Percentiles rank a stretch among this genome's conserved stretches.
These are phyloP conservation scores for Emydocephalus ijimae DNA, from an alignment of 2,113 vertebrate genomes.

Conservation along the genomic window DNA sequence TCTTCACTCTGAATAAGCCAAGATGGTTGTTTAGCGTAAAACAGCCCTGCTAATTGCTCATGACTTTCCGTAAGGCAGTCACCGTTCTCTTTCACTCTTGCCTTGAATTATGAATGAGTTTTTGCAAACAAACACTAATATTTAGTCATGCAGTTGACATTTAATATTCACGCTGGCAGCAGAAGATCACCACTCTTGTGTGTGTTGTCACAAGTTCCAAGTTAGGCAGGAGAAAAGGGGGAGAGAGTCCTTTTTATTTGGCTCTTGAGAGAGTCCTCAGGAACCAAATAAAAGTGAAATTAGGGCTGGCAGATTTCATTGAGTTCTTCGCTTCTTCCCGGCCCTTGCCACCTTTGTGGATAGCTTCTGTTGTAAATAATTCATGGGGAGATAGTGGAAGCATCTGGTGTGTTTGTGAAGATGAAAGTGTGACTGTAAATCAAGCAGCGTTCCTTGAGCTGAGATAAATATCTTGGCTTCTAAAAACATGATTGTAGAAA, in stretches of 20 bases:
- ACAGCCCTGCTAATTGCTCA: neutral
- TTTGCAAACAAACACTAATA: neutral
- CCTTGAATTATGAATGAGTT: slow-evolving; percentile 3
- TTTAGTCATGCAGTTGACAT: neutral
- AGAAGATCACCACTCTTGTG: neutral
- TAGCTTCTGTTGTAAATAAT: neutral
- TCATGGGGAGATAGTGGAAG: neutral
- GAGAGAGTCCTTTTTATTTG: neutral
- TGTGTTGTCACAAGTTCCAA: neutral
- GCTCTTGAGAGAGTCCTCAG: neutral
- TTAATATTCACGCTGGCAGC: neutral
- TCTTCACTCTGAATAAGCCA: neutral
- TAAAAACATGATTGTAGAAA: neutral
- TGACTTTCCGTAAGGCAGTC: neutral
- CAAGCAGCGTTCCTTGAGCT: neutral
- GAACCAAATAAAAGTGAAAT: slow-evolving; percentile 27
- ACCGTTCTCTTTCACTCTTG: slow-evolving; percentile 20
- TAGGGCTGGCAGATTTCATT: neutral
- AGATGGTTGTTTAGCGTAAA: neutral
- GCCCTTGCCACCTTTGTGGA: neutral
- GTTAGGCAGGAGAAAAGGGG: neutral
- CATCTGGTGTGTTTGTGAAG: neutral
- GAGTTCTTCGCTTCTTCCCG: slow-evolving; percentile 3
- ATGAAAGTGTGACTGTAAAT: neutral
- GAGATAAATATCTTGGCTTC: neutral